Evolutionary conservation across 1,140 invertebrate genomes (phyloP), one percentile per base, ranked within the genome.

Genomic region (Trichonephila clavipes): DNA sequence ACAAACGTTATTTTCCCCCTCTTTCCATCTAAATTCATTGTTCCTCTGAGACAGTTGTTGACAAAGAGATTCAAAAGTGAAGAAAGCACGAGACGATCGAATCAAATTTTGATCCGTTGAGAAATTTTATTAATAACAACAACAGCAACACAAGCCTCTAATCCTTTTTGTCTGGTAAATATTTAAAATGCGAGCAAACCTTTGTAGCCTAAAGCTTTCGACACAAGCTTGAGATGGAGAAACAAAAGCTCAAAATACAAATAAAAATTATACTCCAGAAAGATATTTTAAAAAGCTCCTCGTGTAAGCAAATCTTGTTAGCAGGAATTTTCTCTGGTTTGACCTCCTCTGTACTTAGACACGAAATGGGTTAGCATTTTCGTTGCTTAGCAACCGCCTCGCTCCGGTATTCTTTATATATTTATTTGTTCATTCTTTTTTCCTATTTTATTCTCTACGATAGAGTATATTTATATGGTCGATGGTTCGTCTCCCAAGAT

Each of bases 231-330:
- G 14, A 34, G 19, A 72, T 12, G 24, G 34, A 18, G 40, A 34
- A 61, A 90, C 72, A 82, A 81, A 61, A 21, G 34, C 18, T 19
- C 0, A 16, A 62, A 77, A 51, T 51, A 77, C 28, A 86, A 85
- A 86, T 69, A 28, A 87, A 61, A 92, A 61, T 77, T 87, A 40
- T 40, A 83, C 44, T n/a, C 28, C 28, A 72, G 24, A 58, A 87
- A 61, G 91, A 51, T 92, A 92, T 86, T 92, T 86, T 87, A 69
- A 92, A 87, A 83, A 58, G 51, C 77, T 62, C 34, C 21, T 51
- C 61, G 86, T n/a, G 18, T 92, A 87, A 72, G 62, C 64, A 92
- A 93, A 93, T 93, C 92, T 93, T 88, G 92, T 93, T 93, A 93
- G 92, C 58, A 40, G 85, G 86, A 93, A 93, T 88, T 93, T 92